Conservation (phyloP, 1,140 invertebrate genomes). For the Sitophilus oryzae region DNA sequence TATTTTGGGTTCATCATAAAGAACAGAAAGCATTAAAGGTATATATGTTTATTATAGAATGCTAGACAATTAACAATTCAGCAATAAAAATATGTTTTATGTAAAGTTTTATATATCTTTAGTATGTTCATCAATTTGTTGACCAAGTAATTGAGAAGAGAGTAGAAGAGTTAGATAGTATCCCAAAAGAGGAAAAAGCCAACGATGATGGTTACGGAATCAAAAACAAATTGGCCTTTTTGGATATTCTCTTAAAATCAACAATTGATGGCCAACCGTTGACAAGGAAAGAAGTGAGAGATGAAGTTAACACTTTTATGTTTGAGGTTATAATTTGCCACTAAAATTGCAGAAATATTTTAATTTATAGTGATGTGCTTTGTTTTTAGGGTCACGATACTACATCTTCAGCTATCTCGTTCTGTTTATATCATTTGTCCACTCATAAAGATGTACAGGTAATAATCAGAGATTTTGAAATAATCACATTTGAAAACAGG, state of each 20-base stretch:
- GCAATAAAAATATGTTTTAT: too few species aligned
- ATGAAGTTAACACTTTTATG: conserved; percentile 85
- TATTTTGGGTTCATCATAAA: conserved; percentile 25
- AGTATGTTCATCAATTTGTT: conserved; percentile 61
- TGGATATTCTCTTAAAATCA: conserved; percentile 63
- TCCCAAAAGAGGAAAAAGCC: not conserved
- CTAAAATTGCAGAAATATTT: not conserved
- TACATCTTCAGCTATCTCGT: conserved; percentile 53
- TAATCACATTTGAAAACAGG: too few species aligned
- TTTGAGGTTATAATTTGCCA: conserved; percentile 56
- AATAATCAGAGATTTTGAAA: too few species aligned
- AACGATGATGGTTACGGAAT: conserved; percentile 29
- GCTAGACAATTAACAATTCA: too few species aligned
- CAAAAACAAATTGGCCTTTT: conserved; percentile 61
- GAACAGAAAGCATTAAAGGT: conserved; percentile 52
- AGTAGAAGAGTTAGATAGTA: conserved; percentile 35
- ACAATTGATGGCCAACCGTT: conserved; percentile 51
- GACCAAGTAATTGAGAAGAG: conserved; percentile 50
- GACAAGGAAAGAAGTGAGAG: conserved; percentile 62
- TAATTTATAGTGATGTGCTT: not conserved
- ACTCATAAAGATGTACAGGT: too few species aligned
- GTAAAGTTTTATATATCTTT: not conserved
- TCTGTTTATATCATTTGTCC: conserved; percentile 54
- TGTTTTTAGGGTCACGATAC: conserved; percentile 66
- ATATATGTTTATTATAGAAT: not conserved